phyloP scores from a whole-genome alignment of 2,797 vertebrate genomes.

The Cygnus olor region DNA sequence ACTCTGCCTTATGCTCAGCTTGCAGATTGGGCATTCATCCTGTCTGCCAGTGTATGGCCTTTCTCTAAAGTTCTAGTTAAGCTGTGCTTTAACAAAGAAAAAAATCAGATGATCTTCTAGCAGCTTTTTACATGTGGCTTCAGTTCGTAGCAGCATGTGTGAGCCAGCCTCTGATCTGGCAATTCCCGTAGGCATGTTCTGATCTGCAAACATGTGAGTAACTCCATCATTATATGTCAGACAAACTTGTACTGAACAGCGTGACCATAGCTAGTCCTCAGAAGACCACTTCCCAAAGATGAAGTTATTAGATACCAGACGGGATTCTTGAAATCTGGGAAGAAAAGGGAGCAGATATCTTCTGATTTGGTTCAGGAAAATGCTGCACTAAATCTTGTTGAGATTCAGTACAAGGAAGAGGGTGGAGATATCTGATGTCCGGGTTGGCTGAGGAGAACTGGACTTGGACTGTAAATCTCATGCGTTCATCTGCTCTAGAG shows the following conservation, averaged over 20 bases:
- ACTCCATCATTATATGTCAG: rapidly evolving
- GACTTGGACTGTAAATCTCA: neutral
- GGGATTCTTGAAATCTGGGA: neutral
- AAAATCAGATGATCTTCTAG: neutral
- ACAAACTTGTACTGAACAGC: neutral
- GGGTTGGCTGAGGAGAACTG: neutral
- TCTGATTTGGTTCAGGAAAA: neutral
- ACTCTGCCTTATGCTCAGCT: neutral
- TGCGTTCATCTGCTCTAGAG: neutral
- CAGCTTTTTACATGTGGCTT: neutral
- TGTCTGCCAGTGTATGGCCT: neutral
- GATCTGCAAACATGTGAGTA: rapidly evolving
- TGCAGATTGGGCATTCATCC: neutral
- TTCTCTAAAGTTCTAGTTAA: neutral
- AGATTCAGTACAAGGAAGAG: constrained; percentile 35
- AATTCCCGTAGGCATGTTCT: neutral
- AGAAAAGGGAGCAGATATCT: neutral
- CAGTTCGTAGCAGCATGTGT: neutral
- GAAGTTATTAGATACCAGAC: neutral
- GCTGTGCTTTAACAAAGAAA: neutral
- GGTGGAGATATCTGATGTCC: constrained; percentile 34
- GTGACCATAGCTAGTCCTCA: neutral
- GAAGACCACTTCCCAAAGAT: neutral
- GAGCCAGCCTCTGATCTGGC: neutral
- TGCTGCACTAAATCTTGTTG: constrained; percentile 15